phyloP scores from a whole-genome alignment of 2,797 vertebrate species.

The Gymnopithys bicolor region DNA sequence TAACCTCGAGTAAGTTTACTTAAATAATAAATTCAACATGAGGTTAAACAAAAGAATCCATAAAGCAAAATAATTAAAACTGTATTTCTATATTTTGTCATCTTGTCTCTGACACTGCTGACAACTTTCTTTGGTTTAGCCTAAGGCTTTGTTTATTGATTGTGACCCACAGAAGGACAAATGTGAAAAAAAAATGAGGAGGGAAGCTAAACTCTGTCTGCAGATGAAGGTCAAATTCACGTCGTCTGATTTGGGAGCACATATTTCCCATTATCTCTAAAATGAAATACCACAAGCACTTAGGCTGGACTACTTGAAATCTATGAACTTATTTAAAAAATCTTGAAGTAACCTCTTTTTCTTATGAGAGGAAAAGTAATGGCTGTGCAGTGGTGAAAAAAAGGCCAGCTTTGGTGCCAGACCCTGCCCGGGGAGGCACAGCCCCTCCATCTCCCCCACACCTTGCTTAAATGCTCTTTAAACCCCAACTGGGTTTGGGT shows the following conservation, averaged over 20 bases:
- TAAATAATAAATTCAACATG: neutral
- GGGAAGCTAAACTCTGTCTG: neutral
- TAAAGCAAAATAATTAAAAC: neutral
- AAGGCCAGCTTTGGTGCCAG: neutral
- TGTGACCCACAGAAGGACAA: neutral
- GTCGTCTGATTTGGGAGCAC: neutral
- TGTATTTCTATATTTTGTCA: neutral
- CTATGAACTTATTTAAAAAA: neutral
- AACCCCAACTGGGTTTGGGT: neutral
- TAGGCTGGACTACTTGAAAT: neutral
- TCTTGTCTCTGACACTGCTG: neutral
- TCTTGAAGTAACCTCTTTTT: neutral
- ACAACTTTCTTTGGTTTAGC: neutral
- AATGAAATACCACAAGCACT: neutral
- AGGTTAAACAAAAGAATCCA: neutral
- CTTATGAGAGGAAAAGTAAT: neutral
- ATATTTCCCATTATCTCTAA: neutral
- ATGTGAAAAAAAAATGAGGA: neutral
- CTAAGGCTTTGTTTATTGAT: neutral
- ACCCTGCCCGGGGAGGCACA: rapidly evolving
- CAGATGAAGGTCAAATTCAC: slow-evolving; percentile 3
- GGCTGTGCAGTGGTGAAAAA: neutral
- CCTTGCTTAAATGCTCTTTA: neutral
- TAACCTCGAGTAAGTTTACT: neutral
- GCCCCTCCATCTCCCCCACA: rapidly evolving